Percentiles rank a stretch among this genome's conserved stretches.
phyloP scores from a whole-genome alignment of 2,888 invertebrate genomes.

The Drosophila quinaria region DNA sequence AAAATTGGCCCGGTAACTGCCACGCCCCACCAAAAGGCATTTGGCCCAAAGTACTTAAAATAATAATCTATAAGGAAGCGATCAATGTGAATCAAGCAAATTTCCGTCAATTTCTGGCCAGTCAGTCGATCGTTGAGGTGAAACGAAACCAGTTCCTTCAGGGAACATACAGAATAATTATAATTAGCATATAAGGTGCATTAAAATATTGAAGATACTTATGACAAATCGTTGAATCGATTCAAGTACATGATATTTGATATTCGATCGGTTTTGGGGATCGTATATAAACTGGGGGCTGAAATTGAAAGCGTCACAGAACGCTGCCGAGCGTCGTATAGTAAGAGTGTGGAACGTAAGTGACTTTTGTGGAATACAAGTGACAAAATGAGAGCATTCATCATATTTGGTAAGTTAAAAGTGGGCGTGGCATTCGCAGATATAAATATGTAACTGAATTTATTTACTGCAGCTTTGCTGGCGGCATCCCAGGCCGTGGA shows the following conservation, averaged over 20 bases:
- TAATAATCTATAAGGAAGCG: conserved; percentile 59
- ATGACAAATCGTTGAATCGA: conserved; percentile 37
- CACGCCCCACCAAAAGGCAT: conserved; percentile 25
- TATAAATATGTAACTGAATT: neutral
- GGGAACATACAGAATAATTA: conserved; percentile 15
- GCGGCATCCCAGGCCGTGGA: conserved; percentile 44
- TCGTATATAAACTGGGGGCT: conserved; percentile 56
- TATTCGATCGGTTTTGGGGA: conserved; percentile 23
- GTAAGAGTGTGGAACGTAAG: conserved; percentile 9
- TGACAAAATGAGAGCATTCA: conserved; percentile 45
- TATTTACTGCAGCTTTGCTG: conserved; percentile 37
- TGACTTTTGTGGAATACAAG: neutral
- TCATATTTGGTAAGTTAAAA: conserved; percentile 52
- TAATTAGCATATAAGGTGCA: conserved; percentile 43
- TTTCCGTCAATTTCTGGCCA: conserved; percentile 27
- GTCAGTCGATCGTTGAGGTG: conserved; percentile 41
- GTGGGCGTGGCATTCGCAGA: neutral
- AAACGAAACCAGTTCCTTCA: conserved; percentile 61
- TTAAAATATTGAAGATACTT: conserved; percentile 14
- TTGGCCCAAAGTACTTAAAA: conserved; percentile 21
- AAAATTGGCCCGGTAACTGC: neutral
- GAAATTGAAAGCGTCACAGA: conserved; percentile 48
- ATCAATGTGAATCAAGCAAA: conserved; percentile 35
- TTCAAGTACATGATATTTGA: conserved; percentile 27
- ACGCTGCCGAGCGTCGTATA: conserved; percentile 27